These are phyloP conservation scores for Microtus oregoni DNA, from an alignment of 2,113 vertebrate genomes.

Conservation along the genomic window DNA sequence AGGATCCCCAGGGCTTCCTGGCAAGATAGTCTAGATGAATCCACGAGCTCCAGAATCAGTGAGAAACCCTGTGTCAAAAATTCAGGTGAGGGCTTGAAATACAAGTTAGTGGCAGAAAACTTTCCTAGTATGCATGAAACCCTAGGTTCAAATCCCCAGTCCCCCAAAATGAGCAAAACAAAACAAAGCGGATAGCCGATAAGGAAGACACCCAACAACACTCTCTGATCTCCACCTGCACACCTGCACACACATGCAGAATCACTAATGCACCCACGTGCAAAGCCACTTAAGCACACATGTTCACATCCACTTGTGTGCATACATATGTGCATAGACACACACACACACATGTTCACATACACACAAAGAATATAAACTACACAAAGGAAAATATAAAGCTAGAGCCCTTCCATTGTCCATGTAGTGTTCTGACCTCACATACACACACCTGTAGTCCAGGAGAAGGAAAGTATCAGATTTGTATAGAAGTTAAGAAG, in stretches of 20 bases:
- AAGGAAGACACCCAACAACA: neutral
- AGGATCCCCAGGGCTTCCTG: neutral
- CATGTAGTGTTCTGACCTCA: neutral
- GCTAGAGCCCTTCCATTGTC: neutral
- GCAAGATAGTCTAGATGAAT: neutral
- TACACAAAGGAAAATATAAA: neutral
- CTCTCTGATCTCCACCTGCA: neutral
- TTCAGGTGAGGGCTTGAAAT: neutral
- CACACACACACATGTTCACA: neutral
- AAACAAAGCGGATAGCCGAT: neutral
- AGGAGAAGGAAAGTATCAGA: neutral
- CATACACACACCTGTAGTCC: neutral
- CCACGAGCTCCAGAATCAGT: neutral
- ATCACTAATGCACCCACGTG: neutral
- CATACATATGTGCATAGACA: rapidly evolving
- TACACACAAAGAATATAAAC: neutral
- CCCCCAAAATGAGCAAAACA: neutral
- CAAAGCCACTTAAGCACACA: neutral
- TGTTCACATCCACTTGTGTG: neutral
- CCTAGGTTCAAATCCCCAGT: neutral
- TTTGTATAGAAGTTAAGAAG: conserved; percentile 45
- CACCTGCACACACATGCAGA: neutral
- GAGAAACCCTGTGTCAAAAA: neutral
- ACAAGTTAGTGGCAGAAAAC: neutral
- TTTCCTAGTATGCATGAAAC: neutral